These are phyloP conservation scores for Ochropleura leucogaster DNA, from an alignment of 2,888 invertebrate species.

Conservation along the genomic window DNA sequence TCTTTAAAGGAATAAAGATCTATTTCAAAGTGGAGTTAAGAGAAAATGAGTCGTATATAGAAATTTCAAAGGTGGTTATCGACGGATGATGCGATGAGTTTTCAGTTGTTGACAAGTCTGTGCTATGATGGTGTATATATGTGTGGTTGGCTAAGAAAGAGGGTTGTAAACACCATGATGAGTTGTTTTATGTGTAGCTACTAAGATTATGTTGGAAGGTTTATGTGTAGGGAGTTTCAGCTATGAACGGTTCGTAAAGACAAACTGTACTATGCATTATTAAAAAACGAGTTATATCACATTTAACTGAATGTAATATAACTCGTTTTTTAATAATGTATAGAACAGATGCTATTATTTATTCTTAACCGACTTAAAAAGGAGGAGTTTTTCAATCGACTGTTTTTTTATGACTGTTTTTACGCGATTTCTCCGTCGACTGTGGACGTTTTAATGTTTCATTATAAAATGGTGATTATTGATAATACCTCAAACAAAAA, in stretches of 20 bases:
- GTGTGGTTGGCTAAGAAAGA: conserved; percentile 68
- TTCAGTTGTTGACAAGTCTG: conserved; percentile 81
- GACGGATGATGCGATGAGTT: conserved; percentile 68
- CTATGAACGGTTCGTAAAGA: neutral
- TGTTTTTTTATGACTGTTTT: too few species aligned
- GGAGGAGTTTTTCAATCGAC: too few species aligned
- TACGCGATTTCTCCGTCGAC: too few species aligned
- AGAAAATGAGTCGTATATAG: conserved; percentile 86
- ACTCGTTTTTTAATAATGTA: too few species aligned
- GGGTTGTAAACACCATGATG: conserved; percentile 78
- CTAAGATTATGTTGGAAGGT: conserved; percentile 20
- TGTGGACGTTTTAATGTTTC: too few species aligned
- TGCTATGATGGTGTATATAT: conserved; percentile 61
- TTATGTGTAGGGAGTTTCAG: neutral
- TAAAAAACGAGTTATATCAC: too few species aligned
- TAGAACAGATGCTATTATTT: too few species aligned
- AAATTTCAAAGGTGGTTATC: conserved; percentile 80
- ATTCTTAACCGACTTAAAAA: too few species aligned
- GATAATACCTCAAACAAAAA: too few species aligned
- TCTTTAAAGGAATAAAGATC: conserved; percentile 90
- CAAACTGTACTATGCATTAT: neutral
- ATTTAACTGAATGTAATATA: too few species aligned
- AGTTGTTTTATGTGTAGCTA: conserved; percentile 63
- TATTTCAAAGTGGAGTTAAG: conserved; percentile 85
- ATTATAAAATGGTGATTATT: too few species aligned